Evolutionary conservation across 2,888 invertebrate genomes (phyloP), one percentile per base, ranked within the genome.

Genomic region (Emmelina monodactyla): DNA sequence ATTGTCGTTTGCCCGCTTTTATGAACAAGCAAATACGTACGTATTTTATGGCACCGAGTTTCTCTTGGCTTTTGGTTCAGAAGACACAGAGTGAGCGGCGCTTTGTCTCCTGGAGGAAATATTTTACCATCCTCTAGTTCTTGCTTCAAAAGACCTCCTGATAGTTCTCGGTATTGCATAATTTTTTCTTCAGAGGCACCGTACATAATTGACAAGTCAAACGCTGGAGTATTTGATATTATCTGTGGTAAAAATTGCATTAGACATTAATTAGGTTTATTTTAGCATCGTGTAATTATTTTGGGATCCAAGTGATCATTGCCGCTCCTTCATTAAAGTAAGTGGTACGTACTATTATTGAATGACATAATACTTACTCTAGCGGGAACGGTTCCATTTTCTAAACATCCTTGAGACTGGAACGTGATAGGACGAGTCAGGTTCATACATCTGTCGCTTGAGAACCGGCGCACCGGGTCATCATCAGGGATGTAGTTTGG

Each of bases 381-480:
- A 33, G 58, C 57, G 6, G 62, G 63, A 9, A 39, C 41, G 1
- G 58, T 53, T 1, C 43, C 45, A 16, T 60, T 58, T 2, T 37
- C 44, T 0, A 53, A 11, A 16, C 63, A 64, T 3, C 62, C 61
- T n/a, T 47, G 39, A 15, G 53, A 58, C 37, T 64, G 63, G 33
- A 58, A 64, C 10, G 55, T 50, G 13, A 52, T 51, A 0, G 63
- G 63, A n/a, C 51, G 49, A 6, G 63, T 64, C 58, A 61, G 46
- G 35, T 64, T 63, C 31, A 62, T 28, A 34, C 63, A 64, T 2
- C 56, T 47, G 13, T 51, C 40, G 3, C 50, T 42, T 1, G 62
- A 58, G 44, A 61, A 63, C 10, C 62, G 55, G 33, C 60, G 61
- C 0, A 62, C 62, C 0, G 62, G 62, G 22, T 63, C 63, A 14